These are phyloP conservation scores for Asarcornis scutulata DNA, from an alignment of 2,113 vertebrate genomes.

Conservation along the genomic window DNA sequence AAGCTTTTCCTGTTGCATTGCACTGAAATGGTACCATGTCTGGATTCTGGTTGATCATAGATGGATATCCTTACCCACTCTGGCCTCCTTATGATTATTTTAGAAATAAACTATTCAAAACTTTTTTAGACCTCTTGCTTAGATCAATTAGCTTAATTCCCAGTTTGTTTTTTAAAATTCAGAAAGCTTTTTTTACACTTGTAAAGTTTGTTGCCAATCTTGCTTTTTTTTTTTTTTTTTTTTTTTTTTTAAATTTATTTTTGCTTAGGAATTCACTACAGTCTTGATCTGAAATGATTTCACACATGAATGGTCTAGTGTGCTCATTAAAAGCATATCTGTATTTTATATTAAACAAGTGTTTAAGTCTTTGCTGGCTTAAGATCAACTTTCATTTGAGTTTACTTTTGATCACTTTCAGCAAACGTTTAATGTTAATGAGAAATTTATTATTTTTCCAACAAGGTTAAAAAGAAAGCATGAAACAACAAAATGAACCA, in stretches of 20 bases:
- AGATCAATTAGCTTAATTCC: neutral
- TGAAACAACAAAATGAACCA: neutral
- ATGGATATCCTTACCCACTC: neutral
- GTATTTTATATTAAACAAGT: neutral
- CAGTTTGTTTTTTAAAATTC: neutral
- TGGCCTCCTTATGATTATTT: neutral
- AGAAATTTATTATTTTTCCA: neutral
- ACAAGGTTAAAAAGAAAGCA: accelerated
- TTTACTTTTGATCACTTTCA: neutral
- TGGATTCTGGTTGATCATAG: neutral
- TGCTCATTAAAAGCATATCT: neutral
- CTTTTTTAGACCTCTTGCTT: neutral
- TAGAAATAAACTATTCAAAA: neutral
- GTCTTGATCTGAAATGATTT: neutral
- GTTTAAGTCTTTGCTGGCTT: neutral
- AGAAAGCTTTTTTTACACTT: neutral
- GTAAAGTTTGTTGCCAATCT: neutral
- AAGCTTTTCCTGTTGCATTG: neutral
- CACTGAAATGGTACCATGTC: neutral
- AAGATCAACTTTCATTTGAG: neutral
- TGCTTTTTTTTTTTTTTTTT: neutral
- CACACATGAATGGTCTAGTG: neutral
- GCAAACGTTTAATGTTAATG: neutral
- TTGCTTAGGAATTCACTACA: neutral
- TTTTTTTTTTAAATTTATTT: neutral